Base-by-base conservation (phyloP, 2,888 invertebrate species). In the Vanessa cardui region DNA sequence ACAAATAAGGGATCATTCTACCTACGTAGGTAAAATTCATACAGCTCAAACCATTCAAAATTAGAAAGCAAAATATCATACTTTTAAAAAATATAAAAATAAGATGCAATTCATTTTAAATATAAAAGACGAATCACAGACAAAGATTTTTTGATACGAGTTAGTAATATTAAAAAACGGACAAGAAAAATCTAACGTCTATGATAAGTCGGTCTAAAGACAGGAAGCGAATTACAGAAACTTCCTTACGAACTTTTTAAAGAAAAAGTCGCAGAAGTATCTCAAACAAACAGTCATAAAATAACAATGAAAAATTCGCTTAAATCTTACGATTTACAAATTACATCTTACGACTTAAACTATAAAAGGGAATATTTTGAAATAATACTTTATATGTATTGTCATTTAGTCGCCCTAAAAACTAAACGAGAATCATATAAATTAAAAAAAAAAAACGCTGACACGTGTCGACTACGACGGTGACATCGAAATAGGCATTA, bases 391-490 rank as follows among this genome's bases (percentile, higher is more conserved):
- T 83, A 91, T 90, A 92, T 92, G 91, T 82, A 86, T 90, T 89
- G 89, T 92, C 92, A 90, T 92, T 92, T 91, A 92, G 92, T 89
- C 90, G 92, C 92, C 92, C 92, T 92, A 90, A 88, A 68, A 80
- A 91, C 91, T 89, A 91, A 92, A 91, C 85, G 89, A 91, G 89
- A 91, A 88, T 79, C 90, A 91, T 91, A 91, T 90, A 88, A 86
- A 82, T 63, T 45, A 9, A 63, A 61, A 66, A 63, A 66, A 26
- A 64, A 62, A 16, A 39, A 56, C 56, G 18, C 18, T 18, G 18
- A 58, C 52, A 31, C 26, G 31, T 31, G 31, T 54, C 56, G 59
- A 64, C 62, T 64, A 64, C 58, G 67, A 64, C n/a, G 44, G 59
- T 67, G 64, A 58, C 64, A 60, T 44, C 21, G 52, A 67, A 70